Conservation (phyloP, 2,797 vertebrate genomes). For the Phyllotis vaccarum region DNA sequence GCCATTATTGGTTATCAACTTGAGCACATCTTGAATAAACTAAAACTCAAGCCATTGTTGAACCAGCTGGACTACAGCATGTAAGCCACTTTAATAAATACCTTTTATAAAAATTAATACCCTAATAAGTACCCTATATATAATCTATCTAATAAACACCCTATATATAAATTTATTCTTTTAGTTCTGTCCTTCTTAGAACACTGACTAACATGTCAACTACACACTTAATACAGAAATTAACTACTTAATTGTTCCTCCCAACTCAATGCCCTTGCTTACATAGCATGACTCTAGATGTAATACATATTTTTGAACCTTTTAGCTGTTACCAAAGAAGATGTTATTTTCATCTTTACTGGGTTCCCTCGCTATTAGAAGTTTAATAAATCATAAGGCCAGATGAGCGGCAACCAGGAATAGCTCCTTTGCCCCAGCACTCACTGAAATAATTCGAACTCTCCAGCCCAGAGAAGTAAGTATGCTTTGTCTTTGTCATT, state of each 20-base stretch:
- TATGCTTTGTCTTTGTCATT: background rate
- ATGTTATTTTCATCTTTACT: background rate
- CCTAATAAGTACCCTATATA: no score
- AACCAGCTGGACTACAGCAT: background rate
- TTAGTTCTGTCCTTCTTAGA: background rate
- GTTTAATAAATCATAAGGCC: background rate
- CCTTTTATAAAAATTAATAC: no score
- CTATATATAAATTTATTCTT: background rate
- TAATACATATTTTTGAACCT: background rate
- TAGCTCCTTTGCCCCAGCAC: rapidly evolving
- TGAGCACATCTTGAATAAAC: no score
- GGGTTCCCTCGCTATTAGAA: background rate
- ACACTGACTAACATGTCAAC: background rate
- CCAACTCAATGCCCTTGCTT: background rate
- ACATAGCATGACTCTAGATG: background rate
- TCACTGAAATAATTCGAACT: background rate
- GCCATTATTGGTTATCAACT: no score
- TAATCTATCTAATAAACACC: no score
- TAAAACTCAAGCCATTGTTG: background rate
- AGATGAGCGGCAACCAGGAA: background rate
- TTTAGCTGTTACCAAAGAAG: background rate
- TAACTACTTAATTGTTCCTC: background rate
- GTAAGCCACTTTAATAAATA: background rate
- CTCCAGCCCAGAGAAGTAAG: background rate
- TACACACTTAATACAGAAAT: background rate